Conservation (phyloP, 1,140 invertebrate genomes). For the Euura lappo region DNA sequence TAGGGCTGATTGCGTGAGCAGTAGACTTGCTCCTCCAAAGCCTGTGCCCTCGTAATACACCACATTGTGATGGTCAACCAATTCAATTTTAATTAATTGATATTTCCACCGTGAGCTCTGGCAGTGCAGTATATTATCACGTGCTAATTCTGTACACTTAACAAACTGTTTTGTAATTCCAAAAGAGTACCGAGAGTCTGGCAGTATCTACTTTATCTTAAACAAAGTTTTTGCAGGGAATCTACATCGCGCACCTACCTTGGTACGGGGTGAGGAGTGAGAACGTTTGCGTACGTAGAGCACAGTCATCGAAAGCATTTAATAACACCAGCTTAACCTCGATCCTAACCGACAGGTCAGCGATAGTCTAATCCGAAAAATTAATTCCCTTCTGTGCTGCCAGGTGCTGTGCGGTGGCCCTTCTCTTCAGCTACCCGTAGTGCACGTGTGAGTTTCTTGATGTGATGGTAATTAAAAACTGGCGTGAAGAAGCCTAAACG, state of each 20-base stretch:
- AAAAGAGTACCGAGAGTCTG: too few species aligned
- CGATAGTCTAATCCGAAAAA: conserved; percentile 60
- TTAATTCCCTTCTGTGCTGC: conserved; percentile 50
- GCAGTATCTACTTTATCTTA: too few species aligned
- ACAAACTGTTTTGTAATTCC: too few species aligned
- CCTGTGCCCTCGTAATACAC: background rate
- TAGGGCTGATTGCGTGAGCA: background rate
- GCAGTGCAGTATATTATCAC: too few species aligned
- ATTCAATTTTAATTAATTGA: conserved; percentile 5
- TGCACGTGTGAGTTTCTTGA: background rate
- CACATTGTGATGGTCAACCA: background rate
- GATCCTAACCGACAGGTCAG: conserved; percentile 32
- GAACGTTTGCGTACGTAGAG: conserved; percentile 31
- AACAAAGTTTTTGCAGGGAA: too few species aligned
- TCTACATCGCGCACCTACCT: too few species aligned
- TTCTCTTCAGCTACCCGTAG: conserved; percentile 21
- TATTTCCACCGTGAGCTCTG: background rate
- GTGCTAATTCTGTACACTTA: too few species aligned
- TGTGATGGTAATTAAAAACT: conserved; percentile 48
- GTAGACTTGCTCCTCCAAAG: background rate
- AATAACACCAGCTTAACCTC: conserved; percentile 46
- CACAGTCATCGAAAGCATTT: conserved; percentile 50
- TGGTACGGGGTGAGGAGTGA: background rate
- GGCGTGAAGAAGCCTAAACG: conserved; percentile 55
- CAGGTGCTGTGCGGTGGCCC: conserved; percentile 47